Conservation (phyloP, 2,797 vertebrate genomes). For the Alosa sapidissima region DNA sequence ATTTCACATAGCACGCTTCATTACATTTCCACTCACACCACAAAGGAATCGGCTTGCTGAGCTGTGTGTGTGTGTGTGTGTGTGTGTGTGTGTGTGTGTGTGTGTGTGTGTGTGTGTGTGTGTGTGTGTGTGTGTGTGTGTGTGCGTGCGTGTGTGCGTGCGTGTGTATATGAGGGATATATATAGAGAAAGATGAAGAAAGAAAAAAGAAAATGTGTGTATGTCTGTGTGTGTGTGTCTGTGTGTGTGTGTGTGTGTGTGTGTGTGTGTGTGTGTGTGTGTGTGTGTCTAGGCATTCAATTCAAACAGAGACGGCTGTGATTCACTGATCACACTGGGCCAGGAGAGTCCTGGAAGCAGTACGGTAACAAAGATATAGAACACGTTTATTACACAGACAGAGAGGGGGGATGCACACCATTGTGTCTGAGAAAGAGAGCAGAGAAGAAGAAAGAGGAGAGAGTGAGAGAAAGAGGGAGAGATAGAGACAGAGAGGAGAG, state of each 20-base stretch:
- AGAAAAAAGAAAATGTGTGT: background rate
- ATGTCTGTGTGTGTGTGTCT: background rate
- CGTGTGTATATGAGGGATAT: background rate
- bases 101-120: background rate
- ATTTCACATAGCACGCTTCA: constrained; percentile 2
- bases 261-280: background rate
- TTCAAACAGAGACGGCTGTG: background rate
- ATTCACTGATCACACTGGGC: background rate
- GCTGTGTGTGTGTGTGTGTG: background rate
- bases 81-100: too few species aligned
- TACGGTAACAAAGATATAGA: background rate
- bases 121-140: background rate
- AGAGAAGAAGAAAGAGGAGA: too few species aligned
- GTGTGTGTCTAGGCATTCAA: background rate
- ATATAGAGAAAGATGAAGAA: background rate
- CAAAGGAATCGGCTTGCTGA: background rate
- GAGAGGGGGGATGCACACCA: background rate
- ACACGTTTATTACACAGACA: background rate
- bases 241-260: constrained; percentile 1
- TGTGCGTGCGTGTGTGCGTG: background rate
- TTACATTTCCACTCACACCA: background rate
- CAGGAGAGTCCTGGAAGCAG: background rate
- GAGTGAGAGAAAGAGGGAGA: too few species aligned
- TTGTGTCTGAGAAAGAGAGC: too few species aligned
- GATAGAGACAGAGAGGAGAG: background rate